phyloP scores from a whole-genome alignment of 1,140 invertebrate genomes.

The Habropoda laboriosa region DNA sequence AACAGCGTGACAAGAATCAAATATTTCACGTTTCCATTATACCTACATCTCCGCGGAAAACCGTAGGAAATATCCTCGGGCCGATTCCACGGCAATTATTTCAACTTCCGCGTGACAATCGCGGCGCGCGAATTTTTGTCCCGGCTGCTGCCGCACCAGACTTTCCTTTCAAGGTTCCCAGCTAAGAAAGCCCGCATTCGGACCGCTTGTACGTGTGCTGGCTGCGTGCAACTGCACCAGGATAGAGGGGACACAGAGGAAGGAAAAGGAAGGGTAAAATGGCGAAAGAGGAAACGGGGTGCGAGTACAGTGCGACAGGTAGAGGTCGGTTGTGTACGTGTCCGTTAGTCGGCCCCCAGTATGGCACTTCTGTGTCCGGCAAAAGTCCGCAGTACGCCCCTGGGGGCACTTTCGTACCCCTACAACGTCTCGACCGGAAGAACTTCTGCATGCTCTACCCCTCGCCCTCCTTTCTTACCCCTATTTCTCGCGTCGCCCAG shows the following conservation, averaged over 20 bases:
- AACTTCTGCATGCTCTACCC: constrained; percentile 37
- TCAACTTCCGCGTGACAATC: constrained; percentile 7
- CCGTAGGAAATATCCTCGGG: not conserved
- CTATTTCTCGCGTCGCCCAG: not conserved
- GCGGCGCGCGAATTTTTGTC: not conserved
- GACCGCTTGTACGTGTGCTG: not conserved
- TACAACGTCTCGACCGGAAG: constrained; percentile 51
- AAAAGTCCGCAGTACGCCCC: constrained; percentile 62
- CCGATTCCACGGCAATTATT: not conserved
- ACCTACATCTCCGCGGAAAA: not conserved
- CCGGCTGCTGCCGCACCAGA: too few relatives aligned
- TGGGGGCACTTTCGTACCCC: constrained; percentile 59
- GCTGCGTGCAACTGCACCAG: not conserved
- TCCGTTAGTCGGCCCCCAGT: constrained; percentile 58
- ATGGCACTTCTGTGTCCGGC: constrained; percentile 67
- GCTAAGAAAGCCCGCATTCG: not conserved
- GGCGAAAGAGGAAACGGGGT: not conserved
- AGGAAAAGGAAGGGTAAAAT: too few relatives aligned
- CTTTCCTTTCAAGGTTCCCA: constrained; percentile 1
- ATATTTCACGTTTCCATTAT: not conserved
- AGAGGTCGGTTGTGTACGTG: constrained; percentile 54
- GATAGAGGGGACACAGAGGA: too few relatives aligned
- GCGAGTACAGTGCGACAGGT: constrained; percentile 40
- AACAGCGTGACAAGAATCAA: not conserved
- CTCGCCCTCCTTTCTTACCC: not conserved